Percentiles rank a stretch among this genome's conserved stretches.
phyloP scores from a whole-genome alignment of 2,113 vertebrate species.

The Laticauda laticaudata region DNA sequence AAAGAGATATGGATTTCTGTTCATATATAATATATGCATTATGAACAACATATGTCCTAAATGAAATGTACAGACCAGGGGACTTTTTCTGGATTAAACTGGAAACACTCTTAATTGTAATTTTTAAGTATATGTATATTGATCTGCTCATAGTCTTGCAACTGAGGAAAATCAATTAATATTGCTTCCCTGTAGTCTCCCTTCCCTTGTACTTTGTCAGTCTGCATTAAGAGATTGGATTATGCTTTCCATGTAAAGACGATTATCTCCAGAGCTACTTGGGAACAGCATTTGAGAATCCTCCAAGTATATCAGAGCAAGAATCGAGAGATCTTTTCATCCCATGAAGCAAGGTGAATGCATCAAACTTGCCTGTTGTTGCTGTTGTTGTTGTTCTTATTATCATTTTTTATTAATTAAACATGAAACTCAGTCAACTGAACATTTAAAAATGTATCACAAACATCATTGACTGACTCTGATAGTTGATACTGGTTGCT shows the following conservation, averaged over 20 bases:
- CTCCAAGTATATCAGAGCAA: neutral
- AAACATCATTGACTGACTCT: no score
- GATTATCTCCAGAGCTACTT: neutral
- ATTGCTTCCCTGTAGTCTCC: neutral
- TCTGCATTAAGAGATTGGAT: neutral
- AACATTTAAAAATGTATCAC: no score
- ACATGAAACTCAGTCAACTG: no score
- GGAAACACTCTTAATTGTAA: neutral
- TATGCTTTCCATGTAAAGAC: neutral
- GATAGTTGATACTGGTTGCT: no score
- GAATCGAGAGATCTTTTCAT: neutral
- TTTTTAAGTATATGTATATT: neutral
- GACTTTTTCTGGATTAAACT: neutral
- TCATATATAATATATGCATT: conserved; percentile 44
- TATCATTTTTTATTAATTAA: no score
- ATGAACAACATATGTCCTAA: conserved; percentile 65
- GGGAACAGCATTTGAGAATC: neutral
- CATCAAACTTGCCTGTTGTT: neutral
- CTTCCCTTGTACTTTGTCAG: neutral
- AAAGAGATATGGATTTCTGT: conserved; percentile 55
- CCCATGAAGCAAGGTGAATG: neutral
- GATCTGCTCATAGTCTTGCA: neutral
- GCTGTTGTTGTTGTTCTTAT: no score
- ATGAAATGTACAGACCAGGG: conserved; percentile 6
- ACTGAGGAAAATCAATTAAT: neutral